Conservation (phyloP, 2,888 invertebrate genomes). For the Heteromyza rotundicornis region DNA sequence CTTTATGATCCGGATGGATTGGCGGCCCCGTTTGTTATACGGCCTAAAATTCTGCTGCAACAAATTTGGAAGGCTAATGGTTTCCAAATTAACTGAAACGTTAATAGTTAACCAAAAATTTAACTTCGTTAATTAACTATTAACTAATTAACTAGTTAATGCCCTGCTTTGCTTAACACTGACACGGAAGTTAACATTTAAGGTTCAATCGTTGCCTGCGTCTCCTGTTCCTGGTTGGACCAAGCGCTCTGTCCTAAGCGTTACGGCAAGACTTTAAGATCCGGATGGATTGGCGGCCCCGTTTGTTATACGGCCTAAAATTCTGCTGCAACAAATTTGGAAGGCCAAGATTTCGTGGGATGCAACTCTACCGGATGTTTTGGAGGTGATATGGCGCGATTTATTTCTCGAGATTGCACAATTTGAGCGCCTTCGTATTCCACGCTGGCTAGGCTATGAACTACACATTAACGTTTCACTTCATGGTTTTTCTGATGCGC, state of each 20-base stretch:
- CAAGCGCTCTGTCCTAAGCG: slow-evolving; percentile 19
- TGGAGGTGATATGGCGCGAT: slow-evolving; percentile 1
- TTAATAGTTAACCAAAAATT: no score
- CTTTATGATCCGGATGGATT: not conserved
- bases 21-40: not conserved
- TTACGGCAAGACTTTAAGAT: slow-evolving; percentile 22
- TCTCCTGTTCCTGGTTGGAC: slow-evolving; percentile 6
- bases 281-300: slow-evolving; percentile 20
- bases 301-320: slow-evolving; percentile 20
- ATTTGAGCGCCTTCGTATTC: slow-evolving; percentile 16
- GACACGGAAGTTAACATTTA: no score
- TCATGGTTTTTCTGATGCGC: slow-evolving; percentile 28
- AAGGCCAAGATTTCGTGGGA: not conserved
- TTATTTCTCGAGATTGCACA: slow-evolving; percentile 9
- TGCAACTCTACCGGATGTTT: slow-evolving; percentile 2
- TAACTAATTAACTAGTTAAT: no score
- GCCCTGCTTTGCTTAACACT: no score
- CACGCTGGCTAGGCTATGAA: slow-evolving; percentile 22
- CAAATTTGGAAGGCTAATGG: no score
- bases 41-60: no score
- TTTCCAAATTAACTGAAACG: no score
- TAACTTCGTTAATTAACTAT: no score
- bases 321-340: slow-evolving; percentile 25
- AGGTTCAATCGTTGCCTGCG: no score
- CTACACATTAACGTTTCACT: slow-evolving; percentile 3